Percentiles rank a stretch among this genome's conserved stretches.
These are phyloP conservation scores for Genyomyrus donnyi DNA, from an alignment of 2,113 vertebrate genomes.

Conservation along the genomic window DNA sequence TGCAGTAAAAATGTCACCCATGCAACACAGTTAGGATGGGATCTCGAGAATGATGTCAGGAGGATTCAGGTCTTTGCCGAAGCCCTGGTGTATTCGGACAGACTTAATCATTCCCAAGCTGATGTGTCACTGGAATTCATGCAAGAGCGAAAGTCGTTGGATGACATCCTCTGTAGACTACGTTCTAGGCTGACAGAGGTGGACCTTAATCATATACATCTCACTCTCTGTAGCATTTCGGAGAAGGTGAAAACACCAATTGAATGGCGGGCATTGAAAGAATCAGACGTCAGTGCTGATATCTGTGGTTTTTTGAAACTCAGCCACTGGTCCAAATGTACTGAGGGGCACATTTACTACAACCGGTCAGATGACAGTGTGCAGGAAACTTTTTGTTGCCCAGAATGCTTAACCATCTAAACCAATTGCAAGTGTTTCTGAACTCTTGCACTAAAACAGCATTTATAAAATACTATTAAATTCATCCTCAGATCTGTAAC, in stretches of 20 bases:
- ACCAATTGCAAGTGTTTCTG: background rate
- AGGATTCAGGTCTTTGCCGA: conserved; percentile 11
- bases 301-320: conserved; percentile 9
- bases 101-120: background rate
- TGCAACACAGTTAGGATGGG: background rate
- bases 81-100: background rate
- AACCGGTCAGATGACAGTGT: background rate
- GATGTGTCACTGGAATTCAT: background rate
- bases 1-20: background rate
- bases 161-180: background rate
- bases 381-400: conserved; percentile 6
- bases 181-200: background rate
- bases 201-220: background rate
- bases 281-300: background rate
- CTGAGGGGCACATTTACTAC: conserved; percentile 13
- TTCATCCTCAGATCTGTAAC: background rate
- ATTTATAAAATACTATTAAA: background rate
- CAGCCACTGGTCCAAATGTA: conserved; percentile 24
- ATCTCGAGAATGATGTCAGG: background rate
- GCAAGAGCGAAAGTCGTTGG: background rate
- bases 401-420: conserved; percentile 10
- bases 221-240: background rate
- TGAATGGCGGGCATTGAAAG: background rate
- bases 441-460: background rate
- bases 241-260: background rate